Base-by-base conservation (phyloP, 2,888 invertebrate species). In the Caradrina kadenii region DNA sequence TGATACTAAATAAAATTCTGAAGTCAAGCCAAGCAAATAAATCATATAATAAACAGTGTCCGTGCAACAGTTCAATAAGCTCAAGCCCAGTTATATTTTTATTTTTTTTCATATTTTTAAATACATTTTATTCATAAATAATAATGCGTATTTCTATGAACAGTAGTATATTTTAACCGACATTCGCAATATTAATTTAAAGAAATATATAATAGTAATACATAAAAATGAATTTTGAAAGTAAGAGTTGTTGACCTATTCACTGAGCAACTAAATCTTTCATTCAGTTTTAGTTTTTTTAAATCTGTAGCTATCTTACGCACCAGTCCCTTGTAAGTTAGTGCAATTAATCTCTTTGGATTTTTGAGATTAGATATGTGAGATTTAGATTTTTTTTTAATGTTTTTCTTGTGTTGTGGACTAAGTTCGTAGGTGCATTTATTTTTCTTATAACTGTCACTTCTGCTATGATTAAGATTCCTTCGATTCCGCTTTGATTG, bases 41-140 rank as follows among this genome's bases (percentile, higher is more conserved):
- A 52, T 45, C 56, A n/a, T 31, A 67, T 52, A 68, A 50, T n/a
- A 62, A 69, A 17, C 35, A 56, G 13, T 87, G 86, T 64, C 69
- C 69, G 10, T 85, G 84, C 76, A 84, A 83, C 69, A 65, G 63
- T 66, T 63, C 71, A 60, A 67, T 62, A 72, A 77, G 63, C 63
- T 49, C 64, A 21, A 62, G 64, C 26, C 63, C 65, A 56, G 67
- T 64, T 50, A 52, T 61, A 59, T 60, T 73, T 69, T 72, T 70
- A 63, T 59, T 69, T 58, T 60, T 76, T 59, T 60, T 70, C 31
- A 58, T 54, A 49, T 60, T 75, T 62, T 63, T 67, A n/a, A 70
- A 56, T 76, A 66, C 11, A 66, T 58, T 45, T 45, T 63, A 11
- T 59, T 55, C 48, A 22, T 70, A 62, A 75, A 53, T 64, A 61